phyloP scores from a whole-genome alignment of 1,140 invertebrate species.

The Sycophila sp. region DNA sequence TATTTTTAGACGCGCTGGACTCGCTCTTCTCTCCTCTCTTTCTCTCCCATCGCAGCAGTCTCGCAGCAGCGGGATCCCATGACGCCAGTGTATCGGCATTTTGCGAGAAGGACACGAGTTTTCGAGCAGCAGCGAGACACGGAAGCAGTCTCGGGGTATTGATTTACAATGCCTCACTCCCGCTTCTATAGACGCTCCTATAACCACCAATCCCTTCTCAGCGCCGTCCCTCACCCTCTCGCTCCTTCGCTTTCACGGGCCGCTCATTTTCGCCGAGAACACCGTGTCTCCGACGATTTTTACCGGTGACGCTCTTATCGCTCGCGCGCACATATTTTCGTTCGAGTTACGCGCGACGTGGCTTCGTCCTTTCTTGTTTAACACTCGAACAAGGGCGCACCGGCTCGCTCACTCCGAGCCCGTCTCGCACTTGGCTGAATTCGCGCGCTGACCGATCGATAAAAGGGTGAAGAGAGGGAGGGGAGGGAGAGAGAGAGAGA shows the following conservation, averaged over 20 bases:
- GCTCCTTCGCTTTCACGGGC: constrained; percentile 1
- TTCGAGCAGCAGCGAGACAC: constrained; percentile 3
- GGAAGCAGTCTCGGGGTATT: constrained; percentile 58
- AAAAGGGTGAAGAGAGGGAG: constrained; percentile 5
- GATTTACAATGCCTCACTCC: constrained; percentile 60
- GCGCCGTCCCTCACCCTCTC: constrained; percentile 37
- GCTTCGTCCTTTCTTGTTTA: too few species aligned
- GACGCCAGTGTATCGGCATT: constrained; percentile 30
- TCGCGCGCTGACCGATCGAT: constrained; percentile 26
- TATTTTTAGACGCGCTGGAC: neutral
- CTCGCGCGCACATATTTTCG: too few species aligned
- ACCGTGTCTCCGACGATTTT: neutral
- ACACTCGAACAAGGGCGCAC: neutral
- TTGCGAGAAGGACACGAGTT: constrained; percentile 1
- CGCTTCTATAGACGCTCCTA: constrained; percentile 56
- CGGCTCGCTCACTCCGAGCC: constrained; percentile 18
- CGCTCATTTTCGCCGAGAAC: neutral
- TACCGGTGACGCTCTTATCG: too few species aligned
- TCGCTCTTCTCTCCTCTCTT: neutral
- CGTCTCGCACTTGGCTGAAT: neutral
- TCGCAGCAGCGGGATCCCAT: neutral
- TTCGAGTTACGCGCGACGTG: too few species aligned
- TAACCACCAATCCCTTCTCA: constrained; percentile 50
- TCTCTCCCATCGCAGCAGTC: neutral
- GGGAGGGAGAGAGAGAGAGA: neutral